Evolutionary conservation across 2,797 vertebrate genomes (phyloP), one percentile per base, ranked within the genome.

Genomic region (Aulostomus chinensis): DNA sequence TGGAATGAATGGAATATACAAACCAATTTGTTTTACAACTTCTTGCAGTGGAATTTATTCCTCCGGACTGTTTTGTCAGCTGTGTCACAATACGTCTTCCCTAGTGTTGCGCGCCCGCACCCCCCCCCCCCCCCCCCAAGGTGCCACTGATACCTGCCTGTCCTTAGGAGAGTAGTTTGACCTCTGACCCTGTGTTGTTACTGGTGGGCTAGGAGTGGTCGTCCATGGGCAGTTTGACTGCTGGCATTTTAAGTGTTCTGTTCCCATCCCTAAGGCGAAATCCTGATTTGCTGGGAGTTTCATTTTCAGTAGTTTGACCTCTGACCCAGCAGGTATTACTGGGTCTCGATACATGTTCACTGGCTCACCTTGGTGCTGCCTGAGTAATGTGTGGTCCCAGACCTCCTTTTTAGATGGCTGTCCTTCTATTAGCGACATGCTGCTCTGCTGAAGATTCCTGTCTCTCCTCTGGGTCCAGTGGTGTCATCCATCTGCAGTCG

Each of bases 201-300:
- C 83, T 86, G 78, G 70, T 62, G 55, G 53, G 18, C 60, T 65
- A 51, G 39, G 47, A 39, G 45, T 76, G 73, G 77, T 81, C 73
- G 71, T 65, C 76, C 73, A 81, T 48, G 80, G 83, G 61, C 75
- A 24, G 57, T 79, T 85, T 82, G 79, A 75, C 66, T 48, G 54
- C 58, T 68, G 85, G 78, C 57, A 79, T 81, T 63, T 85, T 83
- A 86, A 86, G 85, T 87, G 74, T 77, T 80, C 17, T 46, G 69
- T 82, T 84, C 68, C 63, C 50, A 61, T 77, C 66, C 82, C 78
- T 29, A 16, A 67, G 80, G 79, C 85, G 55, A 65, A 63, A 59
- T 78, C 49, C 11, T 54, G 69, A 68, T 76, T 77, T 52, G 58
- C 66, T 68, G 39, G 28, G 67, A 78, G 78, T 78, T 83, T 73